Evolutionary conservation across 2,113 vertebrate genomes (phyloP), one percentile per base, ranked within the genome.

Genomic region (Cervus canadensis): DNA sequence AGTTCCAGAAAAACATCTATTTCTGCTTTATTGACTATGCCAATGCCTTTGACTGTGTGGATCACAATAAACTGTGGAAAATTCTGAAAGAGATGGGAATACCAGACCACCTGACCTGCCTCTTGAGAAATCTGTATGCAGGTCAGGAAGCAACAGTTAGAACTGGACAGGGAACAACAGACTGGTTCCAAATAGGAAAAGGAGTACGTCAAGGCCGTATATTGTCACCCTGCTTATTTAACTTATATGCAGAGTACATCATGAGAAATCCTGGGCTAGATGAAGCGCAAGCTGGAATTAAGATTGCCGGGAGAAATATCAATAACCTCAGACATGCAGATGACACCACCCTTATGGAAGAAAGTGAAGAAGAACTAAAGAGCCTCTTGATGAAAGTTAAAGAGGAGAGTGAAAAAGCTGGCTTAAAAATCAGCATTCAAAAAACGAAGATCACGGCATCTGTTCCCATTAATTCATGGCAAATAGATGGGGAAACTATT

Each of bases 301-400:
- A 64, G 30, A 4, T 33, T 64, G 30, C 30, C 0, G 0, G 0
- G 15, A 64, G 7, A 64, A 33, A 33, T 64, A 64, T 64, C 30
- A 64, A 17, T 17, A 33, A 64, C 30, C 15, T 33, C 62, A 64
- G 15, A 33, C 0, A 64, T 17, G 15, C 30, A 15, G 30, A 64
- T 33, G 62, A 17, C 62, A 64, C 15, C 14, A 64, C 60, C 30
- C 15, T 64, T 64, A 64, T 64, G 60, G 30, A 3, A 64, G 60
- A 62, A 33, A 33, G 28, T 1, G 6, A 62, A 62, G 50, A 52
- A 52, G 60, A 64, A 64, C 30, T 64, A 64, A 64, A 64, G 30
- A 33, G 30, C 30, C 30, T 64, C 60, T 17, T 33, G 14, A 33
- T 64, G 30, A 64, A 64, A 16, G 7, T 64, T 30, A 64, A 64